Base-by-base conservation (phyloP, 2,113 vertebrate genomes). In the Pavo muticus region DNA sequence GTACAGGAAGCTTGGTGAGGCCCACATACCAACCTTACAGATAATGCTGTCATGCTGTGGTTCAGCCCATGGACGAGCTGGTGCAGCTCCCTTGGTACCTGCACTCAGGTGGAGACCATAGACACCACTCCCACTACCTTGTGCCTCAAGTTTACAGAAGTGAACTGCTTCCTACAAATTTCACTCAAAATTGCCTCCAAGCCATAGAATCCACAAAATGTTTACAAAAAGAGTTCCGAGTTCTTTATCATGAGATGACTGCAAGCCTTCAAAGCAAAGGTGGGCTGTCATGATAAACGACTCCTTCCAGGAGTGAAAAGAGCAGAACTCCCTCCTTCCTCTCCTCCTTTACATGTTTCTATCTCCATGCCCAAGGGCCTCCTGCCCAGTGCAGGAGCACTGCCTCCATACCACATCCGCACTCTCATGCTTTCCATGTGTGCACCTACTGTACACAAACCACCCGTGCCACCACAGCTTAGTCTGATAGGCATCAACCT, bases 11-110 rank as follows among this genome's bases (percentile, higher is more conserved):
- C 14, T 0, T 65, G 63, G 40, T 57, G 57, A 79, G 24, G 39
- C 18, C 40, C 45, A 30, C 35, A n/a, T 37, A 70, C 17, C 35
- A 79, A 39, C 35, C 61, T 82, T 45, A 75, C 1, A 4, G 65
- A 60, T 88, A 74, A 61, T 0, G 0, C 24, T 32, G 20, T 9
- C 44, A 48, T 0, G 1, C 37, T 25, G 20, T n/a, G 39, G 57
- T 23, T 64, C 40, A 78, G 56, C 30, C 61, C 44, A 21, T n/a
- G 39, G 45, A 39, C 32, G 21, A 72, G 35, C 63, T 48, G 10
- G 47, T 52, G 69, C 69, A 71, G 19, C 35, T 39, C 13, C 35
- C 69, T 52, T 24, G 23, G 35, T 60, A 17, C 45, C 42, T 75
- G 40, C 25, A 45, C 35, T 44, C 16, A 19, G 32, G 9, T 45